Evolutionary conservation across 2,797 vertebrate genomes (phyloP).

Genomic region (Gila robusta): DNA sequence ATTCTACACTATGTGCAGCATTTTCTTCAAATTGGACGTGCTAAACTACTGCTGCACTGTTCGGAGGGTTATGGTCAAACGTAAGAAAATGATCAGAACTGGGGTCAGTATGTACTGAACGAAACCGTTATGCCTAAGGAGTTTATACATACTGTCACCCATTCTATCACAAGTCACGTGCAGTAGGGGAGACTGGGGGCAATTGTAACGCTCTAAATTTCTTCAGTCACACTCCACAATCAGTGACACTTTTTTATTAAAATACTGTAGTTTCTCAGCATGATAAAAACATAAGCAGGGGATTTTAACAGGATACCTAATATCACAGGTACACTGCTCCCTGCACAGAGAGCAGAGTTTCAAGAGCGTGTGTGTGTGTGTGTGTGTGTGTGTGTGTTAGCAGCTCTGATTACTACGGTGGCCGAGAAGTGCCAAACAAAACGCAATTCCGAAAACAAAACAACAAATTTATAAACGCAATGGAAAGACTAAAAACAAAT

Average conservation of each 20-base stretch:
- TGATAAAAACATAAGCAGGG: not conserved
- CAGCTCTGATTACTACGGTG: too few relatives aligned
- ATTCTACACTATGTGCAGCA: not conserved
- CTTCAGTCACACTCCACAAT: not conserved
- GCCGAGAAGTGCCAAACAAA: too few relatives aligned
- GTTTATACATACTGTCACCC: not conserved
- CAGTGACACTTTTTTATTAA: not conserved
- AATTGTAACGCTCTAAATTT: not conserved
- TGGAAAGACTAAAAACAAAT: too few relatives aligned
- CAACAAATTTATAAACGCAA: too few relatives aligned
- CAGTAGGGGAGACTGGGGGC: not conserved
- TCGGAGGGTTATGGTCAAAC: not conserved
- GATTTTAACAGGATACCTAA: not conserved
- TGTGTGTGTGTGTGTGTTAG: too few relatives aligned
- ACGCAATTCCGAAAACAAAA: too few relatives aligned
- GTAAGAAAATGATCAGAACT: not conserved
- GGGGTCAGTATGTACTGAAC: not conserved
- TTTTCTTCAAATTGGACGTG: not conserved
- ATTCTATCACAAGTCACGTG: not conserved
- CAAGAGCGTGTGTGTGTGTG: too few relatives aligned
- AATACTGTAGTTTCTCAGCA: not conserved
- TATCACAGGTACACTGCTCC: not conserved
- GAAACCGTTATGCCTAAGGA: not conserved
- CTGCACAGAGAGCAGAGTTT: too few relatives aligned
- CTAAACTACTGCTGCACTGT: not conserved